These are phyloP conservation scores for Thalassaphorura encarpata DNA, from an alignment of 1,140 invertebrate genomes.

Conservation along the genomic window DNA sequence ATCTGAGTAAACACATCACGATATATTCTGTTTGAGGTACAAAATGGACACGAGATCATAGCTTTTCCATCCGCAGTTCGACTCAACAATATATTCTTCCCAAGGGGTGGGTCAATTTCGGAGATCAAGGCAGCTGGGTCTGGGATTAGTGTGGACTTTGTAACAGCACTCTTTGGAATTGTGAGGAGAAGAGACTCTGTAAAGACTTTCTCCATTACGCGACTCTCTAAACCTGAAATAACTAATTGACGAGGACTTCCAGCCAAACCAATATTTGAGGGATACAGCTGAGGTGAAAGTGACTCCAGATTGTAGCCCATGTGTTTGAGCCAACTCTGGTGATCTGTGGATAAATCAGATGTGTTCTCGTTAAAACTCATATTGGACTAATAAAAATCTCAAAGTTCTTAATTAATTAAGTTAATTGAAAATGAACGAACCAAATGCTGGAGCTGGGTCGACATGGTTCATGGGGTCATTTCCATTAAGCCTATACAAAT, in stretches of 20 bases:
- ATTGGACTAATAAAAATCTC: background rate
- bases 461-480: constrained; percentile 85
- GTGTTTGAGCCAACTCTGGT: constrained; percentile 67
- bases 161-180: constrained; percentile 22
- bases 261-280: constrained; percentile 20
- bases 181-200: constrained; percentile 48
- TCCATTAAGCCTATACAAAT: constrained; percentile 80
- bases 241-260: constrained; percentile 38
- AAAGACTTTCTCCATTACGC: constrained; percentile 34
- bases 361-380: no score
- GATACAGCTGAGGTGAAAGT: constrained; percentile 69
- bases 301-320: constrained; percentile 78
- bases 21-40: constrained; percentile 71
- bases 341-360: constrained; percentile 50
- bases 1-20: constrained; percentile 88
- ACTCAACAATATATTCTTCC: constrained; percentile 80
- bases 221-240: constrained; percentile 27
- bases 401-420: background rate
- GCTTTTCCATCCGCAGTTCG: constrained; percentile 64
- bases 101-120: constrained; percentile 64
- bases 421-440: constrained; percentile 39
- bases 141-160: constrained; percentile 25
- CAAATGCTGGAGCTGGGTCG: constrained; percentile 59
- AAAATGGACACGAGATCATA: constrained; percentile 59
- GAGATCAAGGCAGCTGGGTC: constrained; percentile 25